Conservation (phyloP, 2,888 invertebrate species). For the Beris morrisii region DNA sequence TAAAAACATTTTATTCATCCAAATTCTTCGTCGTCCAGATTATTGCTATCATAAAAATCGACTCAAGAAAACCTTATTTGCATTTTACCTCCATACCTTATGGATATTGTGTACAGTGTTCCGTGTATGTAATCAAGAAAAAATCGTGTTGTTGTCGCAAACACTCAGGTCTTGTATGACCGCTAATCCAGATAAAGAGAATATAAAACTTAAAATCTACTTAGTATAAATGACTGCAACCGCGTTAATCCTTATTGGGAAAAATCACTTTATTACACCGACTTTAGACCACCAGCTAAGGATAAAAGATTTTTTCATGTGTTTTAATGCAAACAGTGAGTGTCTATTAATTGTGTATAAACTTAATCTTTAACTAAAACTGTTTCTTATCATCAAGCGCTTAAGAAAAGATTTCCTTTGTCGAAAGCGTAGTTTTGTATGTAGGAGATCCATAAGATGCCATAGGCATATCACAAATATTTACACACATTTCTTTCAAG, state of each 20-base stretch:
- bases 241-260: slow-evolving; percentile 1
- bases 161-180: neutral
- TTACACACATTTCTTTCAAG: slow-evolving; percentile 4
- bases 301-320: slow-evolving; percentile 12
- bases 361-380: slow-evolving; percentile 8
- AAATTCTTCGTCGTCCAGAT: neutral
- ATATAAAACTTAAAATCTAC: neutral
- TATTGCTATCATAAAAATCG: neutral
- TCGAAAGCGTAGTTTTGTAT: neutral
- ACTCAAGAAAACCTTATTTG: slow-evolving; percentile 3
- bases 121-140: no score
- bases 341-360: slow-evolving; percentile 21
- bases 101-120: neutral
- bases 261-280: neutral
- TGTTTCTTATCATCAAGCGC: neutral
- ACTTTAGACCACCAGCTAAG: slow-evolving; percentile 9
- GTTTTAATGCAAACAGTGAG: slow-evolving; percentile 14
- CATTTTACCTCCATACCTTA: neutral
- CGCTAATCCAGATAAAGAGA: no score
- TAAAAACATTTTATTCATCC: neutral
- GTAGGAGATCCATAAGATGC: neutral
- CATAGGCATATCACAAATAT: slow-evolving; percentile 11
- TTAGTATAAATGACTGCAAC: neutral
- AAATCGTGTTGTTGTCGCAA: neutral
- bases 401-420: slow-evolving; percentile 5